These are phyloP conservation scores for Lordiphosa stackelbergi DNA, from an alignment of 1,140 invertebrate genomes.

Conservation along the genomic window DNA sequence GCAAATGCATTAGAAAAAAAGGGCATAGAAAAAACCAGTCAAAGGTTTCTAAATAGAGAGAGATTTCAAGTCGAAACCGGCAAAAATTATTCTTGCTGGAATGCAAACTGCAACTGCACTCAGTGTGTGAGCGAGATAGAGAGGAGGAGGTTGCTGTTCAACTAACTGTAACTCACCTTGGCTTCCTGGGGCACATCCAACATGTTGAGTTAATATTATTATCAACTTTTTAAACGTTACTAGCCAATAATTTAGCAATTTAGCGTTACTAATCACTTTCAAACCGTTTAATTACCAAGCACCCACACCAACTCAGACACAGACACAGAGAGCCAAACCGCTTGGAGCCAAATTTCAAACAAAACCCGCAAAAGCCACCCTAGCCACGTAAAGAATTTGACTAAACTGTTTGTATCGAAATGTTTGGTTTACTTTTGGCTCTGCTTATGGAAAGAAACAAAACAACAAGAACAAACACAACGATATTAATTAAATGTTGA, in stretches of 20 bases:
- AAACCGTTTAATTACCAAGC: slow-evolving; percentile 9
- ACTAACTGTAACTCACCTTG: slow-evolving; percentile 49
- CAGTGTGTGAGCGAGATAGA: slow-evolving; percentile 5
- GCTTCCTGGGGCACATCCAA: slow-evolving; percentile 72
- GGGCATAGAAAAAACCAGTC: slow-evolving; percentile 42
- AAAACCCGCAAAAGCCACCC: slow-evolving; percentile 10
- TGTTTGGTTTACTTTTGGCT: slow-evolving; percentile 8
- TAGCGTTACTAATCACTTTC: slow-evolving; percentile 22
- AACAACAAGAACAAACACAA: slow-evolving; percentile 39
- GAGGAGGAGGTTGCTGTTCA: neutral
- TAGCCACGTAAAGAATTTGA: slow-evolving; percentile 33
- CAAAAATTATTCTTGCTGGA: slow-evolving; percentile 51
- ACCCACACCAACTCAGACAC: neutral
- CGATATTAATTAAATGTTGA: slow-evolving; percentile 52
- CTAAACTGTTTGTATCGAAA: slow-evolving; percentile 23
- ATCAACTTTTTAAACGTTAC: slow-evolving; percentile 3
- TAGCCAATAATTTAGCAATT: slow-evolving; percentile 11
- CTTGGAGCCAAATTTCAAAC: slow-evolving; percentile 4
- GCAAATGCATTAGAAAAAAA: slow-evolving; percentile 8
- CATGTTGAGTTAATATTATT: slow-evolving; percentile 44
- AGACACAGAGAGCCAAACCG: neutral
- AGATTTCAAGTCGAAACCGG: slow-evolving; percentile 27
- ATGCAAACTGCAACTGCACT: slow-evolving; percentile 33
- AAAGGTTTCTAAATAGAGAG: slow-evolving; percentile 22
- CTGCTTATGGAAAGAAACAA: slow-evolving; percentile 13